A percentile compares a stretch with the other conserved stretches of the same genome.
phyloP scores from a whole-genome alignment of 2,888 invertebrate species.

The Ochropleura plecta region DNA sequence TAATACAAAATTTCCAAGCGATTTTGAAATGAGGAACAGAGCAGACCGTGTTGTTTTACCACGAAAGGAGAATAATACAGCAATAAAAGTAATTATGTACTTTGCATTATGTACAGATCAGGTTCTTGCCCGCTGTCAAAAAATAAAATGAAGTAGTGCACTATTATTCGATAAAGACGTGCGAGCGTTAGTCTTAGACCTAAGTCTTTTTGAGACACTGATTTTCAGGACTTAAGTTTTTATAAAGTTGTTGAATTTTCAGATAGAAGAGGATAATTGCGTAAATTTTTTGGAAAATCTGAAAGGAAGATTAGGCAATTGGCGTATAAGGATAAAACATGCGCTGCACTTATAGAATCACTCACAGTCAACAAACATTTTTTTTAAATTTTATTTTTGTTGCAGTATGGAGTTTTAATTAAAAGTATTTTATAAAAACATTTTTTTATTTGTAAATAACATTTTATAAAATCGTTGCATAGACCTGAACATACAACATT shows the following conservation, averaged over 20 bases:
- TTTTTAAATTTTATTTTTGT: conserved; percentile 15
- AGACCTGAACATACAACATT: conserved; percentile 24
- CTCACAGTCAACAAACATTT: background rate
- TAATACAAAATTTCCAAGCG: conserved; percentile 37
- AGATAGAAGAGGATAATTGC: conserved; percentile 61
- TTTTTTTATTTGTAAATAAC: conserved; percentile 21
- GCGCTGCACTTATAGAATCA: conserved; percentile 62
- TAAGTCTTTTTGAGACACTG: background rate
- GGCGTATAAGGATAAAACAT: conserved; percentile 70
- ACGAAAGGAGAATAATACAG: conserved; percentile 6
- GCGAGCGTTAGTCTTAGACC: background rate
- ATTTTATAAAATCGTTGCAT: conserved; percentile 4
- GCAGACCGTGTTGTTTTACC: conserved; percentile 22
- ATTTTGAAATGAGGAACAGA: conserved; percentile 21
- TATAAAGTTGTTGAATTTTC: conserved; percentile 39
- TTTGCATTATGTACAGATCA: background rate
- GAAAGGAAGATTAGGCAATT: conserved; percentile 66
- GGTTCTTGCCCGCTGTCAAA: too few relatives aligned
- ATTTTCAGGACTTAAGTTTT: background rate
- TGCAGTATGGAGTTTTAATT: conserved; percentile 10
- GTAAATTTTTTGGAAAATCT: conserved; percentile 58
- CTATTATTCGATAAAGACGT: background rate
- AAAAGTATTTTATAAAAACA: conserved; percentile 13
- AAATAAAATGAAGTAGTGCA: too few relatives aligned
- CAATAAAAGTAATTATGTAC: conserved; percentile 34